Evolutionary conservation across 2,797 vertebrate species (phyloP).

Genomic region (Oryzias sinensis): DNA sequence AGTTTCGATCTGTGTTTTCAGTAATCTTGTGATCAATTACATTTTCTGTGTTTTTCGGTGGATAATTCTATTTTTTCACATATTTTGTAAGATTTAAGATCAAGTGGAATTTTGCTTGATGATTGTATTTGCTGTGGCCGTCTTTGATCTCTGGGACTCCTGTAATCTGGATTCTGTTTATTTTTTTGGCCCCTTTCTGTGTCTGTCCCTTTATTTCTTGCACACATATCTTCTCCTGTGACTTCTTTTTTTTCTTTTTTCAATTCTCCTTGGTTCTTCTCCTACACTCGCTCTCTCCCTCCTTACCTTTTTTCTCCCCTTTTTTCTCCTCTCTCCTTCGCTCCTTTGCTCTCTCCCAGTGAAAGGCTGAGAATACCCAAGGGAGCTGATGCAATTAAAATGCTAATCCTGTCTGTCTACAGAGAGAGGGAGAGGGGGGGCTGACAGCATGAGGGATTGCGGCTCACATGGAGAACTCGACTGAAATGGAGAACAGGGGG

Average conservation of each 20-base stretch:
- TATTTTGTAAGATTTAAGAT: no score
- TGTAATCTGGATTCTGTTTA: constrained; percentile 59
- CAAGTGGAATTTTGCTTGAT: no score
- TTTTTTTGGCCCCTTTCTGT: constrained; percentile 50
- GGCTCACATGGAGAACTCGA: constrained; percentile 85
- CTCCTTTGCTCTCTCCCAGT: constrained; percentile 78
- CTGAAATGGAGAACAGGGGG: constrained; percentile 82
- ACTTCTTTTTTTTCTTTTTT: constrained; percentile 69
- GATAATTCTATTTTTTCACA: no score
- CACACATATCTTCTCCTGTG: constrained; percentile 74
- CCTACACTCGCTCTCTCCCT: constrained; percentile 55
- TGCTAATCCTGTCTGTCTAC: constrained; percentile 89
- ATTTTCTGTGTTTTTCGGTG: no score
- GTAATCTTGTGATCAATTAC: no score
- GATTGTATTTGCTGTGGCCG: constrained; percentile 41
- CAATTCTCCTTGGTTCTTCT: constrained; percentile 79
- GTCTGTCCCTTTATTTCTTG: constrained; percentile 39
- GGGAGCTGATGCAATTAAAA: constrained; percentile 90
- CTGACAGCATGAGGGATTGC: constrained; percentile 89
- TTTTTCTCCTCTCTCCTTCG: constrained; percentile 57
- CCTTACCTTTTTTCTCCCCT: constrained; percentile 58
- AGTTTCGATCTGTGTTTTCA: no score
- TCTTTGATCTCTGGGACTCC: constrained; percentile 49
- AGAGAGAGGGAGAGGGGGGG: constrained; percentile 81
- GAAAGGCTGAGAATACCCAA: constrained; percentile 87